These are phyloP conservation scores for Galemys pyrenaicus DNA, from an alignment of 2,113 vertebrate species.

Conservation along the genomic window DNA sequence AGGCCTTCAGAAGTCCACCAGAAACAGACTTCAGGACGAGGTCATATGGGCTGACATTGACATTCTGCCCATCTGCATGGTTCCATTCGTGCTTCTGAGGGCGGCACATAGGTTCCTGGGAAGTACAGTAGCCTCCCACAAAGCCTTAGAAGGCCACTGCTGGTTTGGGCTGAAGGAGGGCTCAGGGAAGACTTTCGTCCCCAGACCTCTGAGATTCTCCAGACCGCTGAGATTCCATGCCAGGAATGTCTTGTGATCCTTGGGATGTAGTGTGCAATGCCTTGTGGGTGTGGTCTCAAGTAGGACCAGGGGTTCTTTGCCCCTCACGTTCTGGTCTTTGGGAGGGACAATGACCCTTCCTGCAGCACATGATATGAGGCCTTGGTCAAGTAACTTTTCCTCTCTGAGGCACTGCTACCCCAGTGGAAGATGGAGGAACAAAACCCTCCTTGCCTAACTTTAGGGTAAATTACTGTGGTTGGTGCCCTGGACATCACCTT, in stretches of 20 bases:
- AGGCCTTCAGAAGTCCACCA: background rate
- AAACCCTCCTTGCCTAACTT: background rate
- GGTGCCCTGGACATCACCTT: background rate
- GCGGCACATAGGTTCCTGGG: background rate
- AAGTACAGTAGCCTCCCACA: background rate
- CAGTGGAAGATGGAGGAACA: background rate
- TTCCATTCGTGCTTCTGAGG: background rate
- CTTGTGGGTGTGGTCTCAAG: no score
- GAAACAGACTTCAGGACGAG: background rate
- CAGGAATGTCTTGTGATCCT: background rate
- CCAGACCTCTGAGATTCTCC: no score
- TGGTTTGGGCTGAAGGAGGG: background rate
- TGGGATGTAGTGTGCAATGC: no score
- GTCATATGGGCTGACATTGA: background rate
- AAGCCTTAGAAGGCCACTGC: background rate
- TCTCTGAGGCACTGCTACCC: background rate
- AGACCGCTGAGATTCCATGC: accelerated
- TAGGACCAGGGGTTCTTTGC: accelerated
- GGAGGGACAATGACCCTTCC: background rate
- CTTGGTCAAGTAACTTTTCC: background rate
- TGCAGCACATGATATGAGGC: background rate
- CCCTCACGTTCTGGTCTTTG: background rate
- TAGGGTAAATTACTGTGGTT: background rate
- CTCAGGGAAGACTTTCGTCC: background rate
- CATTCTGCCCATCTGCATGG: background rate